Evolutionary conservation across 1,140 invertebrate species (phyloP), one percentile per base, ranked within the genome.

Genomic region (Macrobrachium rosenbergii): DNA sequence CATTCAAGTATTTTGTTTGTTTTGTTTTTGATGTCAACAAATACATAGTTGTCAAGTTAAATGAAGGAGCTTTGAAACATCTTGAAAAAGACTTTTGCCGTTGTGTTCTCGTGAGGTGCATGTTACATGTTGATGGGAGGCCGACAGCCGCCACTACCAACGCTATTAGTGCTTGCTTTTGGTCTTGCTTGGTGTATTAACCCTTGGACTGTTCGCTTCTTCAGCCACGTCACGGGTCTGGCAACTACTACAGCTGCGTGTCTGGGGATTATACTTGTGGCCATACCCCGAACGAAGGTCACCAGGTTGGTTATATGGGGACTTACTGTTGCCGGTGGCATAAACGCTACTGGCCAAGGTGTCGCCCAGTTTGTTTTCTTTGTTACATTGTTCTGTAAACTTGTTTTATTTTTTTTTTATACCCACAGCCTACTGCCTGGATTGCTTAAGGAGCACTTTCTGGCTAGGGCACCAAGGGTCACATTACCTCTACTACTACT

Each of bases 161-260:
- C 81, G 73, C 21, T 84, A 37, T 37, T 37, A 67, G 83, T 84
- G 76, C 73, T 84, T 78, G 83, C 76, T 79, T 84, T 19, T 77
- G 83, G 67, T 84, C 72, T 19, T 79, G 83, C 83, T 78, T 78
- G 73, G 69, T 88, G 80, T 88, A 88, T 87, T 87, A 87, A 87
- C 85, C 85, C 76, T 79, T 16, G 63, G 77, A 87, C 77, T 81
- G 77, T 85, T 89, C 83, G 82, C 80, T 83, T 60, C 88, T 63
- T 43, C 88, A 89, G 88, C 88, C 88, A 37, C 88, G 88, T 82
- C 88, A 89, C 75, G 83, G 83, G 82, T 89, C 88, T 79, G 89
- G 88, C 52, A 90, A 88, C 80, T 90, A 90, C 87, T 90, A 90
- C 87, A 88, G 87, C 75, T 90, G 89, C 81, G 89, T 90, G 52